Percentiles rank a stretch among this genome's conserved stretches.
These are phyloP conservation scores for Meta bourneti DNA, from an alignment of 2,888 invertebrate genomes.

Conservation along the genomic window DNA sequence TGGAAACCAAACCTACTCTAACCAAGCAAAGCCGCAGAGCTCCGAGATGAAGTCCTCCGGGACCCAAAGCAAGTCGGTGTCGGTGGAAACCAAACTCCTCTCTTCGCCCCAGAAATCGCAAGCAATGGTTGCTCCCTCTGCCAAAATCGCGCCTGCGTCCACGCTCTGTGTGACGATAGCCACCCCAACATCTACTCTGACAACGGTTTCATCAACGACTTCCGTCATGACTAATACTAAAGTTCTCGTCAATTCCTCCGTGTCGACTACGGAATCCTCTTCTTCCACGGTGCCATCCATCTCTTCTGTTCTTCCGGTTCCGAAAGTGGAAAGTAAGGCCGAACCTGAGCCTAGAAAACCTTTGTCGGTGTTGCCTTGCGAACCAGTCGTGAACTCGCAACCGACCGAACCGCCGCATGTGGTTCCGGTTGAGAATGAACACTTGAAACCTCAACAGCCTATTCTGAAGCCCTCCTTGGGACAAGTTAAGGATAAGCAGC, in stretches of 20 bases:
- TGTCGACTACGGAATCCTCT: constrained; percentile 14
- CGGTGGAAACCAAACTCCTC: constrained; percentile 30
- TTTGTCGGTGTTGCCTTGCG: background rate
- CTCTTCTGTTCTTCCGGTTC: constrained; percentile 18
- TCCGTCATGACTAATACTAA: constrained; percentile 8
- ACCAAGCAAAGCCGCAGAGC: constrained; percentile 24
- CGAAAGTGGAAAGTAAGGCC: background rate
- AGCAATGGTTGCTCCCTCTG: constrained; percentile 61
- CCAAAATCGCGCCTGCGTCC: constrained; percentile 34
- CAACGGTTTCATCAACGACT: constrained; percentile 16
- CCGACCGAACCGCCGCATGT: background rate
- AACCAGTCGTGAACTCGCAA: background rate
- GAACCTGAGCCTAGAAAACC: background rate
- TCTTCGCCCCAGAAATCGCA: constrained; percentile 50
- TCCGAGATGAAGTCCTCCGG: constrained; percentile 51
- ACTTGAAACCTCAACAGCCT: constrained; percentile 50
- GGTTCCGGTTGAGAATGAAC: constrained; percentile 1
- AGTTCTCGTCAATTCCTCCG: constrained; percentile 8
- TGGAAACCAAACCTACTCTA: constrained; percentile 77
- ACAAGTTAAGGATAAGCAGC: constrained; percentile 77
- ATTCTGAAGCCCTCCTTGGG: constrained; percentile 42
- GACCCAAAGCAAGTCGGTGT: constrained; percentile 60
- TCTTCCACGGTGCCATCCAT: background rate
- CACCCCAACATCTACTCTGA: constrained; percentile 16
- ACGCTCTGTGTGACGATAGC: background rate